Evolutionary conservation across 1,140 invertebrate genomes (phyloP).

Genomic region (Doryteuthis pealeii): DNA sequence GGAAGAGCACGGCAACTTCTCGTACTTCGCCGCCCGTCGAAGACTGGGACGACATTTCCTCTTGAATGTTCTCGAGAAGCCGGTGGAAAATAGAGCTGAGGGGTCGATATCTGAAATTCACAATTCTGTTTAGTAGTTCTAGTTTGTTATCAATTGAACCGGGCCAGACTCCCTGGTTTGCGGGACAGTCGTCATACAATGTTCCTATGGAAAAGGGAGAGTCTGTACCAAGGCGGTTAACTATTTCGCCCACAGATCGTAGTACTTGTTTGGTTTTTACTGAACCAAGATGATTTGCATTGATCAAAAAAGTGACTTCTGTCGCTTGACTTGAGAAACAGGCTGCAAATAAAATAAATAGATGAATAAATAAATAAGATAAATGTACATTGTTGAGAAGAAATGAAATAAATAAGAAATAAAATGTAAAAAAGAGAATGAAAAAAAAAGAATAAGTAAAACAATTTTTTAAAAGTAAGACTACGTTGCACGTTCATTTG

Average conservation of each 20-base stretch:
- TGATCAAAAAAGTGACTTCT: background rate
- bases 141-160: constrained; percentile 1
- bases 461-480: too few species aligned
- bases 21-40: background rate
- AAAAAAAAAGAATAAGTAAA: too few species aligned
- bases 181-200: background rate
- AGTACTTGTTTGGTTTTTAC: background rate
- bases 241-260: background rate
- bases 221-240: background rate
- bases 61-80: background rate
- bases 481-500: too few species aligned
- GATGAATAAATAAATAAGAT: too few species aligned
- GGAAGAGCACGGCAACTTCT: background rate
- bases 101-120: background rate
- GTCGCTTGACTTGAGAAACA: background rate
- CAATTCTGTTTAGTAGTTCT: background rate
- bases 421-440: too few species aligned
- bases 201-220: background rate
- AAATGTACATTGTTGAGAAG: too few species aligned
- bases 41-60: background rate
- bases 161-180: background rate
- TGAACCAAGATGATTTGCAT: background rate
- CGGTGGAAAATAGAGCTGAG: background rate
- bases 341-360: background rate
- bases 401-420: too few species aligned